Percentiles rank a stretch among this genome's conserved stretches.
These are phyloP conservation scores for Stenichneumon culpator DNA, from an alignment of 2,888 invertebrate species.

Conservation along the genomic window DNA sequence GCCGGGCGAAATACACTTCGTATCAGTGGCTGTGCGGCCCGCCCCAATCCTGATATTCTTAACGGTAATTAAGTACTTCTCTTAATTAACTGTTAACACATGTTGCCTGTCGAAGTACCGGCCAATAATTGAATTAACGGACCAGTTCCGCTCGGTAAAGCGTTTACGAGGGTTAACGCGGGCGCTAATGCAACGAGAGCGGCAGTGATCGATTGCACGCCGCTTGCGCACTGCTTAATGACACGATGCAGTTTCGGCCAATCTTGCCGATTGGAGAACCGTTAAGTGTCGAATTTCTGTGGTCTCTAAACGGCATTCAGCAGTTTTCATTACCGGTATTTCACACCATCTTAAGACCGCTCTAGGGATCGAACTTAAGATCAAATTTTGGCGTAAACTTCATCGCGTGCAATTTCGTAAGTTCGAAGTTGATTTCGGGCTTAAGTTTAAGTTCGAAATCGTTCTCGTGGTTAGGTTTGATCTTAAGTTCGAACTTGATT, in stretches of 20 bases:
- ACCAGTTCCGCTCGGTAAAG: slow-evolving; percentile 73
- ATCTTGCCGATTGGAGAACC: not conserved
- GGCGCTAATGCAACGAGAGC: slow-evolving; percentile 12
- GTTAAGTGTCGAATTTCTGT: no score
- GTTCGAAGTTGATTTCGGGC: no score
- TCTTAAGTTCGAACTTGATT: no score
- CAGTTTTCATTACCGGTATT: no score
- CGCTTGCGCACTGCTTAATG: not conserved
- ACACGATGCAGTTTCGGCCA: not conserved
- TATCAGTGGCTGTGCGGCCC: slow-evolving; percentile 20
- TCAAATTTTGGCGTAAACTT: no score
- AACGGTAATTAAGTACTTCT: slow-evolving; percentile 78
- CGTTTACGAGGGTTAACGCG: slow-evolving; percentile 29
- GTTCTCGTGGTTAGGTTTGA: no score
- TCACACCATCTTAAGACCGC: no score
- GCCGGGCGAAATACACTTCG: slow-evolving; percentile 19
- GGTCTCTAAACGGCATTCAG: no score
- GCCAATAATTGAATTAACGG: slow-evolving; percentile 75
- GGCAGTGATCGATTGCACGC: not conserved
- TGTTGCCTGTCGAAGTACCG: slow-evolving; percentile 52
- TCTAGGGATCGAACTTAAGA: no score
- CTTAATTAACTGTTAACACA: slow-evolving; percentile 74
- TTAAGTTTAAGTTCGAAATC: no score
- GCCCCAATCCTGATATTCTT: slow-evolving; percentile 75
- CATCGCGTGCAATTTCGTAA: no score